These are phyloP conservation scores for Tiaroga cobitis DNA, from an alignment of 2,797 vertebrate genomes.

Conservation along the genomic window DNA sequence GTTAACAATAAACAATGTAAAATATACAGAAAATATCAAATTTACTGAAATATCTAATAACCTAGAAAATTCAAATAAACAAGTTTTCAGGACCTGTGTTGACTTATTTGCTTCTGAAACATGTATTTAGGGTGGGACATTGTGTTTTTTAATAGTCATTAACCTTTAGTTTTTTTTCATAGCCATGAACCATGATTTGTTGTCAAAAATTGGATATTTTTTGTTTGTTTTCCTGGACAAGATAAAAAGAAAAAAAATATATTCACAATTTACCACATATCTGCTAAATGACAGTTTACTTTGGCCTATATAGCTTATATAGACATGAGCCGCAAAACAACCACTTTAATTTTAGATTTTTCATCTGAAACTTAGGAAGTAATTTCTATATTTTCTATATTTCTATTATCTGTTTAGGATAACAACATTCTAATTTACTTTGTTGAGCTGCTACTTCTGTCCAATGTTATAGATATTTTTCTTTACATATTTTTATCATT, in stretches of 20 bases:
- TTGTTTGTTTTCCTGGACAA: neutral
- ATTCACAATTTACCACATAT: neutral
- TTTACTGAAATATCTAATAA: neutral
- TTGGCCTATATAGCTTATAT: too few relatives aligned
- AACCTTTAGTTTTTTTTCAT: neutral
- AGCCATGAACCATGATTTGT: neutral
- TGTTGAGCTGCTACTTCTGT: neutral
- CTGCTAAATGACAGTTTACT: neutral
- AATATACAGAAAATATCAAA: neutral
- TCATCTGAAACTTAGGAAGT: neutral
- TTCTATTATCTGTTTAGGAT: neutral
- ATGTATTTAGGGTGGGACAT: neutral
- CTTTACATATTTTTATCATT: neutral
- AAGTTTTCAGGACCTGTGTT: neutral
- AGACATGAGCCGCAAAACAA: neutral
- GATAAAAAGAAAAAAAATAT: fast-evolving
- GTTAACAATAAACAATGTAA: neutral
- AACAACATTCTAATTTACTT: neutral
- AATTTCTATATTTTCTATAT: neutral
- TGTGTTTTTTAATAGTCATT: neutral
- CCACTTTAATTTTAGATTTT: neutral
- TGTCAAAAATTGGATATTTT: neutral
- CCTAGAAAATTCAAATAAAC: neutral
- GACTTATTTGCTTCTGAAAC: neutral
- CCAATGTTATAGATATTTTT: neutral